Base-by-base conservation (phyloP, 2,113 vertebrate genomes). In the Nothocercus nigrocapillus region DNA sequence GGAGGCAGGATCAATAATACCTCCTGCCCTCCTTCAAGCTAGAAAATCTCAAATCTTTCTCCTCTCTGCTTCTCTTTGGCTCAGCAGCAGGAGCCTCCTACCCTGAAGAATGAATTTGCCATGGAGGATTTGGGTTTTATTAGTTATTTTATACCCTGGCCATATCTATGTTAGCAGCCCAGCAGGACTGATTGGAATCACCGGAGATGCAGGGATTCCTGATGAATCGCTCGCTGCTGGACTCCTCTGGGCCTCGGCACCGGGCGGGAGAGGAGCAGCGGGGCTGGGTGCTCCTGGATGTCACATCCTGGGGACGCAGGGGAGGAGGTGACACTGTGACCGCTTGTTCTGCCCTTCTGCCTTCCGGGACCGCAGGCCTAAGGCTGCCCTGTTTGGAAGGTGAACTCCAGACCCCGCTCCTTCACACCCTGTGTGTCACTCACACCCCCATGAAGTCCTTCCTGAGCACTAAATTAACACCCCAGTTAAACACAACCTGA, bases 141-240 rank as follows among this genome's bases (percentile, higher is more conserved):
- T 96, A 96, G 86, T 82, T 97, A 83, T 97, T 95, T 96, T 96
- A 97, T 96, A 79, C 86, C 97, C 82, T 94, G 88, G 92, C 95
- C 84, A 64, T 95, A 95, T 95, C 94, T 97, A 87, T 96, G 96
- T 95, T 95, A 90, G 93, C 95, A 97, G 95, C 95, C 90, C 96
- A 97, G 93, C 95, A 96, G 94, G 96, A 93, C 2, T 92, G 95
- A 96, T 93, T 91, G 90, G 73, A 95, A 97, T 97, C 95, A 94
- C 89, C 89, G 92, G 94, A 92, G 84, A 95, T 93, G 90, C 94
- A 96, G 95, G 93, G 93, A 90, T 85, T 95, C 90, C 64, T 94
- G 93, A 97, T 93, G 96, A 97, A 97, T 95, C 94, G 15, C 44
- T 44, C 44, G 15, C 95, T 73, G 90, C 85, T 93, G 94, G 94